phyloP scores from a whole-genome alignment of 2,797 vertebrate species.

The Apodemus agrarius region DNA sequence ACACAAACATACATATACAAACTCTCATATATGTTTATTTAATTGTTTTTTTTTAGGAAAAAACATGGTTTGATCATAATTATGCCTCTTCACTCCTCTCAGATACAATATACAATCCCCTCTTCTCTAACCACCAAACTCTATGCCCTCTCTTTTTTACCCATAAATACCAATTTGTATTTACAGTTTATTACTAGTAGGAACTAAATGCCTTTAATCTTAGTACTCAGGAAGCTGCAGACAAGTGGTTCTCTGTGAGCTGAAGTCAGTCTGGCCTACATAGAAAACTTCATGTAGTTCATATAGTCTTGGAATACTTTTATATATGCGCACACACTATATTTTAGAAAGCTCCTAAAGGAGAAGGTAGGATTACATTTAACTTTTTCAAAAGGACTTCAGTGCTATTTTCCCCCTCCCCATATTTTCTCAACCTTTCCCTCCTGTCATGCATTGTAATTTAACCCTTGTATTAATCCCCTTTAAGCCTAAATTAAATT shows the following conservation, averaged over 20 bases:
- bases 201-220: not conserved
- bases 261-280: not conserved
- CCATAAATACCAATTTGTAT: not conserved
- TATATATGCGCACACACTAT: not conserved
- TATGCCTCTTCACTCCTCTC: not conserved
- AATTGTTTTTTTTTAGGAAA: not conserved
- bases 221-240: not conserved
- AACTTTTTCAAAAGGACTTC: not conserved
- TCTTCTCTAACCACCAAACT: not conserved
- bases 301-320: not conserved
- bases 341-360: not conserved
- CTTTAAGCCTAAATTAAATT: not conserved
- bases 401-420: not conserved
- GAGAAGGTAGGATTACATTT: not conserved
- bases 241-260: not conserved
- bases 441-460: not conserved
- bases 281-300: not conserved
- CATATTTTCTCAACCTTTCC: not conserved
- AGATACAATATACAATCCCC: fast-evolving
- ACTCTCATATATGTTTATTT: not conserved
- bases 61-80: not conserved
- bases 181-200: not conserved
- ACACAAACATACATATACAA: not conserved
- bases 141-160: not conserved
- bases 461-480: not conserved